Evolutionary conservation across 2,797 vertebrate species (phyloP).

Genomic region (Kryptolebias ocellatus): DNA sequence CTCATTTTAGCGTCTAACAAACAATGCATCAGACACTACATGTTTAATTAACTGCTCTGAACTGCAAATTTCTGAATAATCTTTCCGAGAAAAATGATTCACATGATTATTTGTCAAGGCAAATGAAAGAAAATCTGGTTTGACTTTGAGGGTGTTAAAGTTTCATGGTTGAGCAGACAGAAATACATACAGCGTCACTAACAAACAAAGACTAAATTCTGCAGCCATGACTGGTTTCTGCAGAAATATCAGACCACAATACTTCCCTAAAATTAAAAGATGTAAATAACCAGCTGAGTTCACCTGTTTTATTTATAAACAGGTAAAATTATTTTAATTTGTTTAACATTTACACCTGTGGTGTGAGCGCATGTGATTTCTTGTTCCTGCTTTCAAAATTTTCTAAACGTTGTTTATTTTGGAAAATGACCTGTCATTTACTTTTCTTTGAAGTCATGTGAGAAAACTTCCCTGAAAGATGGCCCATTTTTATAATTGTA

Average conservation of each 20-base stretch:
- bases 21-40: neutral
- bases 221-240: slow-evolving; percentile 11
- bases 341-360: neutral
- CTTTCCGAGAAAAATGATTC: neutral
- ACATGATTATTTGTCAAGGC: neutral
- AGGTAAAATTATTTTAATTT: neutral
- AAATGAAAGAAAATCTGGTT: neutral
- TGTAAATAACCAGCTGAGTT: slow-evolving; percentile 19
- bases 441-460: neutral
- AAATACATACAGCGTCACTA: neutral
- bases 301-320: neutral
- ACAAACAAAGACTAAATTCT: slow-evolving; percentile 3
- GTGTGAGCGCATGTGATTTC: neutral
- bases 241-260: slow-evolving; percentile 7
- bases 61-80: neutral
- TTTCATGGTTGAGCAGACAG: neutral
- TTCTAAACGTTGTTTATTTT: neutral
- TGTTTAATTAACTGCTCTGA: neutral
- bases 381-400: neutral
- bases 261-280: slow-evolving; percentile 25
- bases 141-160: slow-evolving; percentile 2
- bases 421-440: neutral
- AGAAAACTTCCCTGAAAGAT: slow-evolving; percentile 4
- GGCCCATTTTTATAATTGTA: neutral
- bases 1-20: neutral